phyloP scores from a whole-genome alignment of 2,113 vertebrate species.

The Gopherus flavomarginatus region DNA sequence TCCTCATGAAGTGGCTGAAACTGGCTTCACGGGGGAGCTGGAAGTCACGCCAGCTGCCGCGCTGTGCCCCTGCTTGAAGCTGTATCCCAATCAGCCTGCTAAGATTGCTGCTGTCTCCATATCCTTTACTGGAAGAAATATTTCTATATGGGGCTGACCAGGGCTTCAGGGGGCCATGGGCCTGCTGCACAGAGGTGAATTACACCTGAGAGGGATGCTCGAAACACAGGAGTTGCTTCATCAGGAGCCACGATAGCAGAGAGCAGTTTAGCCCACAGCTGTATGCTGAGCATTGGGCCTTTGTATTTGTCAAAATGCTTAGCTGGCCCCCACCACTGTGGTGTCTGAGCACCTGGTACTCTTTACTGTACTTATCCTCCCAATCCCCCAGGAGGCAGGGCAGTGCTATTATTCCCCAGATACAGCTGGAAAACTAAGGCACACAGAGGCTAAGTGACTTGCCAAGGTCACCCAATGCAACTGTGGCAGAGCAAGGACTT shows the following conservation, averaged over 20 bases:
- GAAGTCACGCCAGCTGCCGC: constrained; percentile 75
- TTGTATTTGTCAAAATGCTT: background rate
- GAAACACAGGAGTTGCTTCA: background rate
- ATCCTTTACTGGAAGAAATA: constrained; percentile 78
- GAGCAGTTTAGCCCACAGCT: background rate
- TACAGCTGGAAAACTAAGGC: background rate
- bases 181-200: background rate
- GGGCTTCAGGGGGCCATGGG: background rate
- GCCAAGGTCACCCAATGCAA: background rate
- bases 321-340: background rate
- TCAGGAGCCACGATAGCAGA: background rate
- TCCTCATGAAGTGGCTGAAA: constrained; percentile 72
- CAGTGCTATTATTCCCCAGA: background rate
- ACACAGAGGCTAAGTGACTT: background rate
- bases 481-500: background rate
- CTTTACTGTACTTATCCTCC: background rate
- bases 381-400: background rate
- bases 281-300: background rate
- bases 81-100: constrained; percentile 77
- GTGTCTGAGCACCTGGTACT: background rate
- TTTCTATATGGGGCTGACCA: background rate
- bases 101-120: constrained; percentile 80
- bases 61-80: constrained; percentile 80
- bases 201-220: background rate
- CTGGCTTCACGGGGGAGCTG: constrained; percentile 79